phyloP scores from a whole-genome alignment of 2,888 invertebrate genomes.

The Limnephilus marmoratus region DNA sequence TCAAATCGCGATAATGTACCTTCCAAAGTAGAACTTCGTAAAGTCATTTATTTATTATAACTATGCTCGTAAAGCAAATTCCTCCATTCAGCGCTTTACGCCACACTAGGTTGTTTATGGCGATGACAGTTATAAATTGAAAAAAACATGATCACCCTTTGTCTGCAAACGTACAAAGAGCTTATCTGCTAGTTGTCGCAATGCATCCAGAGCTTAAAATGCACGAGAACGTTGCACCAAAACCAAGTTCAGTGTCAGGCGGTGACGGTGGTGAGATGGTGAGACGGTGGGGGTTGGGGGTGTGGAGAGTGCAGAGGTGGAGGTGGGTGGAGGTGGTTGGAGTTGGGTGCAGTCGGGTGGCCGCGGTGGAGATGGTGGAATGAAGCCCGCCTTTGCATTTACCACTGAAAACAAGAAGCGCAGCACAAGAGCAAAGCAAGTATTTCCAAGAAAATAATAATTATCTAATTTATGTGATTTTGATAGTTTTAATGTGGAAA shows the following conservation, averaged over 20 bases:
- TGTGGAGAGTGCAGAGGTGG: neutral
- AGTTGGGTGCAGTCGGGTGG: too few species aligned
- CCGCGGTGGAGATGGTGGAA: neutral
- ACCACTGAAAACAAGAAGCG: slow-evolving; percentile 22
- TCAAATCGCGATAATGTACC: too few species aligned
- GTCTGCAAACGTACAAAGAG: neutral
- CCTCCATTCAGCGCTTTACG: neutral
- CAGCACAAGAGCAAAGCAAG: neutral
- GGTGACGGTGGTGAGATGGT: slow-evolving; percentile 40
- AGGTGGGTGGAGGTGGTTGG: neutral
- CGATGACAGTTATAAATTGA: neutral
- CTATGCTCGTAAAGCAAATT: neutral
- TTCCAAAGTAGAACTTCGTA: neutral
- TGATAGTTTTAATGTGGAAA: neutral
- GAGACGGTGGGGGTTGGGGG: neutral
- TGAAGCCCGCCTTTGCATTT: neutral
- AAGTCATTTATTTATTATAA: neutral
- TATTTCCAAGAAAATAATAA: neutral
- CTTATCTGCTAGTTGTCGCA: neutral
- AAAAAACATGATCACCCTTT: neutral
- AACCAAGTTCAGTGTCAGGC: slow-evolving; percentile 63
- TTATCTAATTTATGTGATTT: neutral
- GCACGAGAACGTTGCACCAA: slow-evolving; percentile 48
- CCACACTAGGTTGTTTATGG: neutral
- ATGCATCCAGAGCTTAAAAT: neutral